Evolutionary conservation across 2,888 invertebrate genomes (phyloP).

Genomic region (Acleris holmiana): DNA sequence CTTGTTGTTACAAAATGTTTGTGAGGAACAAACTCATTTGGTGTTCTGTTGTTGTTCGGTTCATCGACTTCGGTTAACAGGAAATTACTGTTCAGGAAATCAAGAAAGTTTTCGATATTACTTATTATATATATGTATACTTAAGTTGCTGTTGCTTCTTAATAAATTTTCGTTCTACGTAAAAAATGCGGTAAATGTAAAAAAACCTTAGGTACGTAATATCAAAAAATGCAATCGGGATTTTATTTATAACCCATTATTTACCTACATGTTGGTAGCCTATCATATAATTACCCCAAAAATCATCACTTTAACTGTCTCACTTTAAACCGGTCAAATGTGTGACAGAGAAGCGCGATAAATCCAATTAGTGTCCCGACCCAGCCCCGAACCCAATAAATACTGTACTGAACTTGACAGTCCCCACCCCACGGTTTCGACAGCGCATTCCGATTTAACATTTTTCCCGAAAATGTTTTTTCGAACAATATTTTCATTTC

Average conservation of each 20-base stretch:
- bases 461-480: conserved; percentile 37
- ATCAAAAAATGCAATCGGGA: too few relatives aligned
- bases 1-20: conserved; percentile 7
- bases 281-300: background rate
- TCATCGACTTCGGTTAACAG: conserved; percentile 9
- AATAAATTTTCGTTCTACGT: too few relatives aligned
- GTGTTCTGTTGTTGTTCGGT: conserved; percentile 1
- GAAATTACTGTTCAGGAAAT: too few relatives aligned
- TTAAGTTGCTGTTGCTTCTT: too few relatives aligned
- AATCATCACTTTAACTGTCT: background rate
- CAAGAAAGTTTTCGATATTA: too few relatives aligned
- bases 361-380: conserved; percentile 34
- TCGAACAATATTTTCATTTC: conserved; percentile 40
- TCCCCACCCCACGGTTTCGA: conserved; percentile 1
- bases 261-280: too few relatives aligned
- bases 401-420: conserved; percentile 28
- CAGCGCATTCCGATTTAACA: conserved; percentile 30
- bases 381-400: conserved; percentile 26
- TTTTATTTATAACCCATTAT: too few relatives aligned
- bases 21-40: conserved; percentile 20
- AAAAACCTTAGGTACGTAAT: background rate
- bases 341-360: conserved; percentile 26
- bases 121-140: too few relatives aligned
- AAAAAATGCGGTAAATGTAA: too few relatives aligned
- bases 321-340: conserved; percentile 16